A percentile compares a stretch with the other conserved stretches of the same genome.
Evolutionary conservation across 2,888 invertebrate species (phyloP).

Genomic region (Nephrotoma appendiculata): DNA sequence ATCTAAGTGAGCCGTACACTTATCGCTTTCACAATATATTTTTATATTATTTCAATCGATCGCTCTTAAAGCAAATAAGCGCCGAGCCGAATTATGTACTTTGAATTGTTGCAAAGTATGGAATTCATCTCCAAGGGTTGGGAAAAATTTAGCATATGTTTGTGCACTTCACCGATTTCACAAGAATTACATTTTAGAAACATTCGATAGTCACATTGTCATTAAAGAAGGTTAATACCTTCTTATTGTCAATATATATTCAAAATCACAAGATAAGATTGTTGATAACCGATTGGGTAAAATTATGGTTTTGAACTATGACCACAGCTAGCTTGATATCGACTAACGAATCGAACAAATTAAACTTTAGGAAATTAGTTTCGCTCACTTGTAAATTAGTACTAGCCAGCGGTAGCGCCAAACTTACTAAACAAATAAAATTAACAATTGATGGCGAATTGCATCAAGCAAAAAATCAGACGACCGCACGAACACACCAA

Average conservation of each 20-base stretch:
- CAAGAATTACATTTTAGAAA: background rate
- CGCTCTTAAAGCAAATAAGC: too few relatives aligned
- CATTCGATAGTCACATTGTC: conserved; percentile 6
- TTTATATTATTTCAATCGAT: too few relatives aligned
- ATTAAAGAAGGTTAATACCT: background rate
- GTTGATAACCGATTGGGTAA: conserved; percentile 5
- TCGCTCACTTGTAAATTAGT: background rate
- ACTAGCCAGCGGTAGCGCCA: background rate
- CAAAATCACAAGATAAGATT: background rate
- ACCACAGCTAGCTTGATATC: too few relatives aligned
- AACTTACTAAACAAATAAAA: background rate
- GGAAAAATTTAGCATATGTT: too few relatives aligned
- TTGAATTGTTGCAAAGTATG: too few relatives aligned
- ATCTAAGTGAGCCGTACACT: too few relatives aligned
- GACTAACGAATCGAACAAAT: too few relatives aligned
- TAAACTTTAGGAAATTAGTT: background rate
- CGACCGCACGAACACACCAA: background rate
- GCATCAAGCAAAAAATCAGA: background rate
- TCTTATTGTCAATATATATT: background rate
- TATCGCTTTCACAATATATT: too few relatives aligned
- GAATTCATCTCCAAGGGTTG: too few relatives aligned
- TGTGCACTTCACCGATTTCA: background rate
- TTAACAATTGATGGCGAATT: background rate
- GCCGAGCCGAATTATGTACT: too few relatives aligned
- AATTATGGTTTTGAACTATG: background rate